Evolutionary conservation across 2,888 invertebrate genomes (phyloP).

Genomic region (Acanthosoma haemorrhoidale): DNA sequence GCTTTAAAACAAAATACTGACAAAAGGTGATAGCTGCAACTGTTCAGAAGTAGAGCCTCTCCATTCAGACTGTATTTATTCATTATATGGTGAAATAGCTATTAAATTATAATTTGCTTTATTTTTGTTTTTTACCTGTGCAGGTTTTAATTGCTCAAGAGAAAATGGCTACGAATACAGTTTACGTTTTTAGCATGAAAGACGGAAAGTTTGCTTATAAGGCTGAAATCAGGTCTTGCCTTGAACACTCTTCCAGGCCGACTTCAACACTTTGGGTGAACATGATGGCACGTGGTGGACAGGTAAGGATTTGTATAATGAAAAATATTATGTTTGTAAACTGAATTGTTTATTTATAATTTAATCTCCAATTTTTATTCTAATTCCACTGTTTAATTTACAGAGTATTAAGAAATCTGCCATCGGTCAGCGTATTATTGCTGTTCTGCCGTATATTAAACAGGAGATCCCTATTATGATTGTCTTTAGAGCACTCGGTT

Average conservation of each 20-base stretch:
- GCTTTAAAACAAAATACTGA: no score
- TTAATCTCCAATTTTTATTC: not conserved
- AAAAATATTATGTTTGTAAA: not conserved
- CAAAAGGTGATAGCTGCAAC: no score
- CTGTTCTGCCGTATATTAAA: conserved; percentile 96
- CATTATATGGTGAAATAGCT: no score
- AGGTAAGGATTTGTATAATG: conserved; percentile 50
- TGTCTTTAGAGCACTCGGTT: conserved; percentile 97
- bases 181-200: conserved; percentile 99
- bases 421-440: conserved; percentile 96
- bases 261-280: conserved; percentile 98
- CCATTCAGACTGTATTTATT: no score
- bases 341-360: not conserved
- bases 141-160: conserved; percentile 94
- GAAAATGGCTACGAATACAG: conserved; percentile 99
- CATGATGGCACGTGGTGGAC: conserved; percentile 98
- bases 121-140: no score
- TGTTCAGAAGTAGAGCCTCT: no score
- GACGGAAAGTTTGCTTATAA: conserved; percentile 99
- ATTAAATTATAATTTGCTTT: no score
- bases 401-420: conserved; percentile 97
- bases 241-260: conserved; percentile 80
- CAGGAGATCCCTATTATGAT: conserved; percentile 99
- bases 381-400: conserved; percentile 31
- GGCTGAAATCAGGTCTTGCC: conserved; percentile 92